Base-by-base conservation (phyloP, 2,888 invertebrate genomes). In the Unio pictorum region DNA sequence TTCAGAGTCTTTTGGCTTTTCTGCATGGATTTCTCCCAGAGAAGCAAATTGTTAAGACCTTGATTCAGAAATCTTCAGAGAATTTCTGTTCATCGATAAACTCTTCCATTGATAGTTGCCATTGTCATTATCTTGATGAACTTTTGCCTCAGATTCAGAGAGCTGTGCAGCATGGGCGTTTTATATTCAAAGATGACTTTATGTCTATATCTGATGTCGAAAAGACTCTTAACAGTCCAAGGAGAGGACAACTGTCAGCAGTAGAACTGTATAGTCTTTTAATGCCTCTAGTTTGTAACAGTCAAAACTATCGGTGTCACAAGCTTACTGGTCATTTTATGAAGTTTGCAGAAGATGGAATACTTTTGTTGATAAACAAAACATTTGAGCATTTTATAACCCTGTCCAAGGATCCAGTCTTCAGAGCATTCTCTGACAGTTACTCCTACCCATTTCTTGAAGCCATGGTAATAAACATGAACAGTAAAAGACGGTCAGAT, bases 21-120 rank as follows among this genome's bases (percentile, higher is more conserved):
- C 67, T 83, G 8, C 79, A 81, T 67, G 83, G 83, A 11, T 61
- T 83, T 30, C 66, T 82, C 11, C 71, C 73, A 20, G 79, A 80
- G 58, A 82, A 83, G 67, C 74, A 80, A 56, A 76, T 83, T 56
- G 57, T 73, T 18, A 72, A 75, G 54, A 63, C 69, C 15, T 68
- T 69, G 60, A 67, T 83, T 66, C 64, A 74, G 30, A 81, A 81
- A 70, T 61, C 72, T 20, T 34, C 67, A 8, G 66, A 67, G 15
- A 74, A 81, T 58, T 75, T 78, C 34, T 79, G 78, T 72, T 59
- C 66, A 34, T 58, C 68, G 30, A 1, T 55, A 20, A 63, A 64
- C 26, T 34, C 62, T 23, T 55, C 65, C 11, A 17, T 67, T 7
- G 23, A 59, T 18, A 66, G 68, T 28, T 77, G 77, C 55, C 61